Conservation (phyloP, 53 echinoderm and acorn worm genomes). For the Henricia sp. region DNA sequence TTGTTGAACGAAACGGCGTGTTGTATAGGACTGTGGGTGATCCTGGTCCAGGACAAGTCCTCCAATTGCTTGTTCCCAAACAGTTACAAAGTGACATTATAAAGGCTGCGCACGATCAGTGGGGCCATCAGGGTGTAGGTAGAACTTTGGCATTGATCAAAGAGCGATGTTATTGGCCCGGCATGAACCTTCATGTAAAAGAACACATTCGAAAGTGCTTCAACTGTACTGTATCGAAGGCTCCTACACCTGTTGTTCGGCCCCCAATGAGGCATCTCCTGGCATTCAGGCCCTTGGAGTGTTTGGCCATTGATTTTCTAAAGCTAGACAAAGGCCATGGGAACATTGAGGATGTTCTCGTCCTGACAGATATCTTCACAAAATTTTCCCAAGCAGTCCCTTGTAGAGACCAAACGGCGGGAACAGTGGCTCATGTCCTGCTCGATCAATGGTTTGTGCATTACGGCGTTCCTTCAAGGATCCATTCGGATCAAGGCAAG, state of each 20-base stretch:
- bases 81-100: slow-evolving; percentile 48
- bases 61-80: slow-evolving; percentile 64
- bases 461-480: slow-evolving; percentile 66
- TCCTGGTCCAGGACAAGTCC: slow-evolving; percentile 23
- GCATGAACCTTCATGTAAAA: slow-evolving; percentile 54
- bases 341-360: slow-evolving; percentile 69
- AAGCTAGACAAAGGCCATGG: slow-evolving; percentile 52
- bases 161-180: slow-evolving; percentile 76
- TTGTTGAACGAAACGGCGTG: slow-evolving; percentile 63
- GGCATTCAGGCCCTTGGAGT: slow-evolving; percentile 62
- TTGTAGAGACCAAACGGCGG: slow-evolving; percentile 70
- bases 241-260: slow-evolving; percentile 19
- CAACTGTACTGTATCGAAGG: slow-evolving; percentile 67
- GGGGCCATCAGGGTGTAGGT: slow-evolving; percentile 65
- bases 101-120: slow-evolving; percentile 56
- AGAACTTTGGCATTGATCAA: slow-evolving; percentile 56
- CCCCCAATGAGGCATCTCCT: slow-evolving; percentile 49
- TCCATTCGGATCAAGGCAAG: slow-evolving; percentile 83
- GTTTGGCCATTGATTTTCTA: slow-evolving; percentile 73
- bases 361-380: slow-evolving; percentile 79
- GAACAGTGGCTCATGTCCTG: slow-evolving; percentile 66
- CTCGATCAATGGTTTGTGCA: slow-evolving; percentile 78
- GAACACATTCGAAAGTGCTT: slow-evolving; percentile 56
- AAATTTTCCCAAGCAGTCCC: slow-evolving; percentile 72
- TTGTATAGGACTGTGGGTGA: slow-evolving; percentile 45